Percentiles rank a stretch among this genome's conserved stretches.
Evolutionary conservation across 2,888 invertebrate species (phyloP).

Genomic region (Tetropium fuscum): DNA sequence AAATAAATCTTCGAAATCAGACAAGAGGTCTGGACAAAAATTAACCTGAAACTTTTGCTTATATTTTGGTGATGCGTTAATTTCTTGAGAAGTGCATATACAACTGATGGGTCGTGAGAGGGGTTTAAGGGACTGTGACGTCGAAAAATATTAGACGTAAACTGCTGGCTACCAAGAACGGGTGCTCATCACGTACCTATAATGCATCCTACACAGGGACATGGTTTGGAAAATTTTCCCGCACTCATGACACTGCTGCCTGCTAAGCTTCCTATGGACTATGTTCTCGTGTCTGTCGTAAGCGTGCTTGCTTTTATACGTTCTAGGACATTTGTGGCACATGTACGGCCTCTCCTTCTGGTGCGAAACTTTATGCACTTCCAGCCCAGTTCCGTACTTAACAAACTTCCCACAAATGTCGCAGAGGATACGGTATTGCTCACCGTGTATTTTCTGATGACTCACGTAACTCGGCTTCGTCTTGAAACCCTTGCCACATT

Average conservation of each 20-base stretch:
- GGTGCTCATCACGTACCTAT: not conserved
- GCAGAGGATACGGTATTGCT: not conserved
- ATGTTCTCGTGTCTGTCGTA: not conserved
- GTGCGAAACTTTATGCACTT: not conserved
- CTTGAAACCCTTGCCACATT: conserved; percentile 10
- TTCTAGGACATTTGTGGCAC: not conserved
- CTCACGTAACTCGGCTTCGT: not conserved
- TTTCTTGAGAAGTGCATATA: too few relatives aligned
- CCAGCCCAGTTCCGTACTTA: not conserved
- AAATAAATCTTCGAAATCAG: too few relatives aligned
- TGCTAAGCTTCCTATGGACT: not conserved
- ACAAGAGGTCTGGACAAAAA: too few relatives aligned
- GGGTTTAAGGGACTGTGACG: too few relatives aligned
- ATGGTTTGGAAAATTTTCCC: not conserved
- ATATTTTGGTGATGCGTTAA: too few relatives aligned
- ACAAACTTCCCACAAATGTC: not conserved
- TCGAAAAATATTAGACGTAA: too few relatives aligned
- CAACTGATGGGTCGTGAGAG: too few relatives aligned
- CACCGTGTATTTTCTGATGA: not conserved
- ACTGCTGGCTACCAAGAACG: not conserved
- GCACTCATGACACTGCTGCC: not conserved
- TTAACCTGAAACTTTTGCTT: too few relatives aligned
- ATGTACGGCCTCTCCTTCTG: not conserved
- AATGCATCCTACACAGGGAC: not conserved
- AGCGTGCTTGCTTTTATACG: too few relatives aligned